phyloP scores from a whole-genome alignment of 2,888 invertebrate genomes.

The Boloria euphrosyne region DNA sequence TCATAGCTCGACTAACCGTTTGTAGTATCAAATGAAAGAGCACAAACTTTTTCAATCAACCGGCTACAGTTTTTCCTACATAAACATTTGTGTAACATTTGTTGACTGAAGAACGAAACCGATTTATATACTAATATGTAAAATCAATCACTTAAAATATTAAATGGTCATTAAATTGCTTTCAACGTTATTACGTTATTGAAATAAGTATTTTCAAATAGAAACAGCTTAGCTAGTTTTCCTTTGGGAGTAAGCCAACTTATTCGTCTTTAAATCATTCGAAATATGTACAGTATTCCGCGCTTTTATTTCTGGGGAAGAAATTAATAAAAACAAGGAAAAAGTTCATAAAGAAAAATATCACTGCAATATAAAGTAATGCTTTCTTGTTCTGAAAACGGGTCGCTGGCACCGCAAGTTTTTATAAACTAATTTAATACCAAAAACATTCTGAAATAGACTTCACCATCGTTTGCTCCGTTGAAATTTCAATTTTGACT shows the following conservation, averaged over 20 bases:
- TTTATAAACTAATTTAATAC: conserved; percentile 40
- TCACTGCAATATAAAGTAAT: conserved; percentile 70
- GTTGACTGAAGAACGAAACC: conserved; percentile 14
- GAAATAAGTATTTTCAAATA: too few species aligned
- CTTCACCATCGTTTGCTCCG: conserved; percentile 17
- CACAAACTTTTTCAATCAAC: conserved; percentile 26
- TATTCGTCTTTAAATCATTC: conserved; percentile 40
- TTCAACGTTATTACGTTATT: too few species aligned
- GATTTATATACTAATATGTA: conserved; percentile 2
- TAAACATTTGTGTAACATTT: conserved; percentile 20
- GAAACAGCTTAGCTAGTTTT: too few species aligned
- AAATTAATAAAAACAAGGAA: conserved; percentile 72
- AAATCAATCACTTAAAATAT: conserved; percentile 10
- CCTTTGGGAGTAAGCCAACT: conserved; percentile 18
- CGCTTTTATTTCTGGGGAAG: conserved; percentile 61
- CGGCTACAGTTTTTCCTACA: conserved; percentile 10
- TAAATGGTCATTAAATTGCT: too few species aligned
- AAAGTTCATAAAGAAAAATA: conserved; percentile 74
- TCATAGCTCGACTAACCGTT: conserved; percentile 24
- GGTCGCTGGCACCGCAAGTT: conserved; percentile 37
- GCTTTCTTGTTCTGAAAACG: conserved; percentile 56
- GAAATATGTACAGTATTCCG: conserved; percentile 55
- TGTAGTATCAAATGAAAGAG: conserved; percentile 22
- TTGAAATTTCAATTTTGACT: conserved; percentile 18
- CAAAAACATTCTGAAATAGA: conserved; percentile 34